Evolutionary conservation across 2,113 vertebrate species (phyloP).

Genomic region (Azemiops feae): DNA sequence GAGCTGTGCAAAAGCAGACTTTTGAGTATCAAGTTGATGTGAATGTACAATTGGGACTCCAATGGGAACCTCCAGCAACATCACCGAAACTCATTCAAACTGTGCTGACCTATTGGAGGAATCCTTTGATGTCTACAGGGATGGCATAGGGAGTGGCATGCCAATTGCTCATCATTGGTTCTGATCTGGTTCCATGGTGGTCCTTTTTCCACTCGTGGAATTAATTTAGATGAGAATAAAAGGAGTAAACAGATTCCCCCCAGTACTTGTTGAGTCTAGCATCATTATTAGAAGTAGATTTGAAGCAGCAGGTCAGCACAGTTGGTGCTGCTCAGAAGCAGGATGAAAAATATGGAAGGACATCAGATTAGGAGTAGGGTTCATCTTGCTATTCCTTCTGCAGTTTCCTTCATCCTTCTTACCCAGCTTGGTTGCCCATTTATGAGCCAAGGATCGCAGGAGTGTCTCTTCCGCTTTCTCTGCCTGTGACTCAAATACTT

Average conservation of each 20-base stretch:
- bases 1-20: not conserved
- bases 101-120: not conserved
- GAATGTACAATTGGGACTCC: not conserved
- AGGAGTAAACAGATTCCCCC: not conserved
- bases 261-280: not conserved
- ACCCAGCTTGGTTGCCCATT: not conserved
- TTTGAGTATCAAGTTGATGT: not conserved
- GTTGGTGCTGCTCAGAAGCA: not conserved
- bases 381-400: not conserved
- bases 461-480: not conserved
- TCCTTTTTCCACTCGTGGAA: not conserved
- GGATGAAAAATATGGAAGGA: not conserved
- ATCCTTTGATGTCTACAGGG: not conserved
- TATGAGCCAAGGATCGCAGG: not conserved
- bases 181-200: not conserved
- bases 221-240: not conserved
- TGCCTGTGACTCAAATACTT: not conserved
- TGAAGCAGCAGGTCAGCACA: not conserved
- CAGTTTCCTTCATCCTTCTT: not conserved
- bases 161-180: not conserved
- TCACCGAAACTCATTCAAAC: not conserved
- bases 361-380: not conserved
- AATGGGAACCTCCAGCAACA: not conserved
- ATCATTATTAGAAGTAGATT: not conserved
- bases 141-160: not conserved